phyloP scores from a whole-genome alignment of 2,888 invertebrate species.

The Psylliodes chrysocephalus region DNA sequence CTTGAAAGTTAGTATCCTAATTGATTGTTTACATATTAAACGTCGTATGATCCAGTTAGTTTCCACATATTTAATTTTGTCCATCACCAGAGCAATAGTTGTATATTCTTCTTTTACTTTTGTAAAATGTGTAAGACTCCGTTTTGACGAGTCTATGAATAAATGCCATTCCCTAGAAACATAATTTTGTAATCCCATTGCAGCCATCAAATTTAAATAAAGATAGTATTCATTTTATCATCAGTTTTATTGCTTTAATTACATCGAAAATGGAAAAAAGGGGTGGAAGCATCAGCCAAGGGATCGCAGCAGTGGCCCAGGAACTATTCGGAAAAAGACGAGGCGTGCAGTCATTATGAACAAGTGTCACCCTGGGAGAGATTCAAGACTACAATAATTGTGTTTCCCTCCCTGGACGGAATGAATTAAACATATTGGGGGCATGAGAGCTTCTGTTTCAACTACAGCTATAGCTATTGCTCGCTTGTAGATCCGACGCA shows the following conservation, averaged over 20 bases:
- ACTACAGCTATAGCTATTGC: constrained; percentile 5
- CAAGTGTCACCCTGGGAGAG: constrained; percentile 72
- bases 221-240: constrained; percentile 5
- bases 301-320: constrained; percentile 15
- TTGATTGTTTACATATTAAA: no score
- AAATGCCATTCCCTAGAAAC: no score
- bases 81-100: no score
- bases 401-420: constrained; percentile 56
- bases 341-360: constrained; percentile 67
- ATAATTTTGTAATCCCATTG: no score
- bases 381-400: constrained; percentile 66
- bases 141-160: no score
- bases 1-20: no score
- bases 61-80: no score
- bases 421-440: constrained; percentile 61
- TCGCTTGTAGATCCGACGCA: neutral
- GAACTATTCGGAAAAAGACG: constrained; percentile 35
- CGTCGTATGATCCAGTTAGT: no score
- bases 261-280: constrained; percentile 16
- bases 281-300: neutral
- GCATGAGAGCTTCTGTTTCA: constrained; percentile 27
- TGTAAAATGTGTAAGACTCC: no score
- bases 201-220: no score
- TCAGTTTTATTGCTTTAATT: constrained; percentile 25
- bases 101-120: no score